These are phyloP conservation scores for Lutjanus campechanus DNA, from an alignment of 2,797 vertebrate species.

Conservation along the genomic window DNA sequence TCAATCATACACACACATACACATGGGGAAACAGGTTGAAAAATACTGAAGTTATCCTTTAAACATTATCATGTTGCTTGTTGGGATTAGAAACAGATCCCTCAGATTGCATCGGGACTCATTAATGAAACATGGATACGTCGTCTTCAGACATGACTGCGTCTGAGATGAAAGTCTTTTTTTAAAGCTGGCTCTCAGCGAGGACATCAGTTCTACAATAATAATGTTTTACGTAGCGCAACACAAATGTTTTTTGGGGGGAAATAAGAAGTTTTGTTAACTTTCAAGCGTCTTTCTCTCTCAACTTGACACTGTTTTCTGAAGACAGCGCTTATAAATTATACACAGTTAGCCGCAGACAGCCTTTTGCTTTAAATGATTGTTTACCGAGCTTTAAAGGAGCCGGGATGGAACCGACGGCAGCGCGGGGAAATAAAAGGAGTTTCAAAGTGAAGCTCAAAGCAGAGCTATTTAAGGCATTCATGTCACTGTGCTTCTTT, in stretches of 20 bases:
- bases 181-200: not conserved
- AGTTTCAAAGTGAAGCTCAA: constrained; percentile 44
- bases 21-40: no score
- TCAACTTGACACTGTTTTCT: constrained; percentile 36
- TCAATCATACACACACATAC: no score
- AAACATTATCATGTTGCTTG: not conserved
- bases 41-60: no score
- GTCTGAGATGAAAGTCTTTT: constrained; percentile 12
- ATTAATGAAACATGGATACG: constrained; percentile 17
- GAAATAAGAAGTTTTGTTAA: constrained; percentile 23
- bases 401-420: constrained; percentile 9
- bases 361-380: constrained; percentile 42
- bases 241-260: constrained; percentile 1
- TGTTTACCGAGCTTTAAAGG: constrained; percentile 45
- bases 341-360: constrained; percentile 34
- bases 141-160: not conserved
- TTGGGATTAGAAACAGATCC: constrained; percentile 24
- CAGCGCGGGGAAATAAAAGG: constrained; percentile 32
- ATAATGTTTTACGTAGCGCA: constrained; percentile 1
- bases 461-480: constrained; percentile 22
- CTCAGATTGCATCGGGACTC: constrained; percentile 1
- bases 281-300: constrained; percentile 21
- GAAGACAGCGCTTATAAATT: constrained; percentile 50
- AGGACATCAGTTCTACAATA: not conserved
- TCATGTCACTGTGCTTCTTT: not conserved